Evolutionary conservation across 2,113 vertebrate genomes (phyloP).

Genomic region (Seriola rivoliana): DNA sequence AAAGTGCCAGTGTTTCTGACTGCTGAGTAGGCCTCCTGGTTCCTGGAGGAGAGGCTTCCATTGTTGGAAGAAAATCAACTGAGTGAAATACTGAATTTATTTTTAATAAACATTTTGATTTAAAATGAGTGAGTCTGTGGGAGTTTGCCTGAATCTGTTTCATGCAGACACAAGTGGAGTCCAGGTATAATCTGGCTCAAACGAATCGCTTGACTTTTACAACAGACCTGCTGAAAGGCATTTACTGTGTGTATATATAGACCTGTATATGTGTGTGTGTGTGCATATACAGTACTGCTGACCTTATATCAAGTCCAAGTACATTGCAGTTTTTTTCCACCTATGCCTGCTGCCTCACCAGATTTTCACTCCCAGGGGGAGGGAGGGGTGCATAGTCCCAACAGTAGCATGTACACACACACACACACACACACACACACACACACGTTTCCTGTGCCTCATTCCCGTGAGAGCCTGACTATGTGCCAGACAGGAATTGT

Average conservation of each 20-base stretch:
- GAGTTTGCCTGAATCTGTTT: slow-evolving; percentile 18
- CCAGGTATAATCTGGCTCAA: slow-evolving; percentile 5
- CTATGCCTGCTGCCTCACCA: slow-evolving; percentile 67
- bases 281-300: slow-evolving; percentile 54
- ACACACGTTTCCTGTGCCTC: slow-evolving; percentile 66
- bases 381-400: slow-evolving; percentile 11
- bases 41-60: not conserved
- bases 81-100: not conserved
- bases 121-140: not conserved
- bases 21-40: not conserved
- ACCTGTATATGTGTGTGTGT: not conserved
- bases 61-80: not conserved
- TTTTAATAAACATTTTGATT: slow-evolving; percentile 9
- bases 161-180: slow-evolving; percentile 6
- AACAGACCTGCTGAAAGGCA: slow-evolving; percentile 47
- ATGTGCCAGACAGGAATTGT: slow-evolving; percentile 80
- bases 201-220: slow-evolving; percentile 55
- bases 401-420: slow-evolving; percentile 17
- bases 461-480: slow-evolving; percentile 78
- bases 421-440: slow-evolving; percentile 36
- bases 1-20: not conserved
- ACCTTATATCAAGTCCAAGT: slow-evolving; percentile 59
- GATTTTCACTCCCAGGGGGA: slow-evolving; percentile 58
- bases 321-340: slow-evolving; percentile 47
- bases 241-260: slow-evolving; percentile 18